These are phyloP conservation scores for Hoplodrina ambigua DNA, from an alignment of 2,888 invertebrate species.

Conservation along the genomic window DNA sequence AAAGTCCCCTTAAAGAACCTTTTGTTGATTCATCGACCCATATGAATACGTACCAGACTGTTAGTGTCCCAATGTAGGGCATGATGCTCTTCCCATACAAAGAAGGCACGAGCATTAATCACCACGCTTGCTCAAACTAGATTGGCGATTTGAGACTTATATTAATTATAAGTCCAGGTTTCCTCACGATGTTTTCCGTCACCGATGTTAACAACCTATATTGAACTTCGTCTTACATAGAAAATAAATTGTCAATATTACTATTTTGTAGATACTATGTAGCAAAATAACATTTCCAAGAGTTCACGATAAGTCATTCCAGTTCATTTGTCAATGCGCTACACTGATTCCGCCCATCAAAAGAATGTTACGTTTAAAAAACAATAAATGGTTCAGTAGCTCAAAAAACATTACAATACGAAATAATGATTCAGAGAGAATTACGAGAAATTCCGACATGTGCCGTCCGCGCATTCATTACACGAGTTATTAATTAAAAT, in stretches of 20 bases:
- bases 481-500: constrained; percentile 50
- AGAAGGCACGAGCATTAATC: too few species aligned
- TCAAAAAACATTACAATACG: not conserved
- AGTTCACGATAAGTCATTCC: constrained; percentile 33
- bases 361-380: not conserved
- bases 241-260: constrained; percentile 14
- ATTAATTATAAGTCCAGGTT: too few species aligned
- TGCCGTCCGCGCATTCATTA: constrained; percentile 9
- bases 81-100: too few species aligned
- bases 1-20: not conserved
- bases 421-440: constrained; percentile 27
- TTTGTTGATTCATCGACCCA: not conserved
- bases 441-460: constrained; percentile 29
- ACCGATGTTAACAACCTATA: too few species aligned
- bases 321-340: constrained; percentile 20
- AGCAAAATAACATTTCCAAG: constrained; percentile 16
- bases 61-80: too few species aligned
- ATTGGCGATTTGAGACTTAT: too few species aligned
- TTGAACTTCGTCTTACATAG: not conserved
- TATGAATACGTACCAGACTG: not conserved
- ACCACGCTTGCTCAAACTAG: too few species aligned
- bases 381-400: constrained; percentile 36
- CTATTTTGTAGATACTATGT: constrained; percentile 27
- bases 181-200: too few species aligned
- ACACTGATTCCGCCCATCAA: constrained; percentile 29